These are phyloP conservation scores for Mirza zaza DNA, from an alignment of 2,113 vertebrate genomes.

Conservation along the genomic window DNA sequence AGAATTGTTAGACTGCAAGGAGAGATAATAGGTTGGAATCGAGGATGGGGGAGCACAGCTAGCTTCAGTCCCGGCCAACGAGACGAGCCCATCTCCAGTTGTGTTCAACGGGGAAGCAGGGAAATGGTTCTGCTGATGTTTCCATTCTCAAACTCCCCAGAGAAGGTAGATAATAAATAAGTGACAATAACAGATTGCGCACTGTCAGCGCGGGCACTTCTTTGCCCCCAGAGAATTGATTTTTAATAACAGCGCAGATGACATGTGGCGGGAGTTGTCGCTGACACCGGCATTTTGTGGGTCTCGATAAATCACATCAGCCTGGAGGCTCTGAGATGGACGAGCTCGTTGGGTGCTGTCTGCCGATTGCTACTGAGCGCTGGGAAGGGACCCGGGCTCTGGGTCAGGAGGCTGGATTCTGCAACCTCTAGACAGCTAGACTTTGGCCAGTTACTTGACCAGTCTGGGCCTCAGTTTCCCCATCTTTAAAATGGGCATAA, in stretches of 20 bases:
- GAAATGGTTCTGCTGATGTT: conserved; percentile 81
- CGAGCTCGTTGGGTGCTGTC: conserved; percentile 58
- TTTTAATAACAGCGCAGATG: conserved; percentile 87
- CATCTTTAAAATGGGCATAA: neutral
- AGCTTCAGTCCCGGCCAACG: neutral
- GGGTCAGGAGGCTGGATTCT: neutral
- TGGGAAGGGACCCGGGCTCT: neutral
- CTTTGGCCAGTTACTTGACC: neutral
- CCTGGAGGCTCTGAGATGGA: conserved; percentile 67
- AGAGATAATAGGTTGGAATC: neutral
- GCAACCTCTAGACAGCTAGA: neutral
- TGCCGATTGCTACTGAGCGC: neutral
- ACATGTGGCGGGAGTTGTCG: conserved; percentile 83
- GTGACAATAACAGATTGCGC: conserved; percentile 85
- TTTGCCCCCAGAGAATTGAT: conserved; percentile 83
- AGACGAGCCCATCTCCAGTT: neutral
- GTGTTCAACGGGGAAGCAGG: conserved; percentile 23
- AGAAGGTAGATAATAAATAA: conserved; percentile 82
- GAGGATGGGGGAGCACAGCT: neutral
- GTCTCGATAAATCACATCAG: conserved; percentile 83
- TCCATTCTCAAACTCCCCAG: conserved; percentile 75
- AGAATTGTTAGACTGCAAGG: neutral
- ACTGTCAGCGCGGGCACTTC: conserved; percentile 75
- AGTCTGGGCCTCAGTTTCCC: conserved; percentile 9
- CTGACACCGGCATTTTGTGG: conserved; percentile 84